Conservation (phyloP, 37 sponge, comb jelly and placozoan genomes). For the Spongilla lacustris region DNA sequence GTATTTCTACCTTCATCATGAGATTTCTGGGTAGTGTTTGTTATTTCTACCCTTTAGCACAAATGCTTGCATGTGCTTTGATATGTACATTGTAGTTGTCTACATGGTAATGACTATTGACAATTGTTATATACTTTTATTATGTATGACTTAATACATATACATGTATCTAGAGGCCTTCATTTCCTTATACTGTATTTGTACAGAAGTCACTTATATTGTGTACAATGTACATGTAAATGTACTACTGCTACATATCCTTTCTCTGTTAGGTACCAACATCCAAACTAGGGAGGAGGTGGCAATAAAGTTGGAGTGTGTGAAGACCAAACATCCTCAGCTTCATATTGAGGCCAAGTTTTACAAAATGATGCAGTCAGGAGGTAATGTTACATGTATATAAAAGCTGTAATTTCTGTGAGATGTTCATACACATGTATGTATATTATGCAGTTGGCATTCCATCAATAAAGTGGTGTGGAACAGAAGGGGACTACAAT, state of each 20-base stretch:
- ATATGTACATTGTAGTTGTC: too few relatives aligned
- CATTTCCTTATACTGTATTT: too few relatives aligned
- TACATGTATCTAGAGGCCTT: too few relatives aligned
- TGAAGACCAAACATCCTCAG: conserved; percentile 96
- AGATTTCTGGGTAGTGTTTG: neutral
- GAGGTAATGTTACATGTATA: conserved; percentile 91
- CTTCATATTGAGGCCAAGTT: conserved; percentile 99
- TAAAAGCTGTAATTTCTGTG: neutral
- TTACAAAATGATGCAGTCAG: conserved; percentile 98
- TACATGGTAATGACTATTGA: too few relatives aligned
- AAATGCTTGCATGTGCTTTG: too few relatives aligned
- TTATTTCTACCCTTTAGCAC: too few relatives aligned
- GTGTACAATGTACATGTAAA: too few relatives aligned
- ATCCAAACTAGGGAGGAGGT: conserved; percentile 87
- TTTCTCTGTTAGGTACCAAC: conserved; percentile 82
- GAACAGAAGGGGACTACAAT: conserved; percentile 99
- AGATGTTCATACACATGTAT: neutral
- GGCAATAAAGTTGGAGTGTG: conserved; percentile 97
- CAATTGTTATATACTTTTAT: too few relatives aligned
- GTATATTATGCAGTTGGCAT: conserved; percentile 84
- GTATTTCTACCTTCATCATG: too few relatives aligned
- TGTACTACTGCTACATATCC: too few relatives aligned
- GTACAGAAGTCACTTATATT: too few relatives aligned
- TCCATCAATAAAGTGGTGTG: conserved; percentile 97
- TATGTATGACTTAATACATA: too few relatives aligned